Conservation (phyloP, 2,113 vertebrate genomes). For the Scomber colias region DNA sequence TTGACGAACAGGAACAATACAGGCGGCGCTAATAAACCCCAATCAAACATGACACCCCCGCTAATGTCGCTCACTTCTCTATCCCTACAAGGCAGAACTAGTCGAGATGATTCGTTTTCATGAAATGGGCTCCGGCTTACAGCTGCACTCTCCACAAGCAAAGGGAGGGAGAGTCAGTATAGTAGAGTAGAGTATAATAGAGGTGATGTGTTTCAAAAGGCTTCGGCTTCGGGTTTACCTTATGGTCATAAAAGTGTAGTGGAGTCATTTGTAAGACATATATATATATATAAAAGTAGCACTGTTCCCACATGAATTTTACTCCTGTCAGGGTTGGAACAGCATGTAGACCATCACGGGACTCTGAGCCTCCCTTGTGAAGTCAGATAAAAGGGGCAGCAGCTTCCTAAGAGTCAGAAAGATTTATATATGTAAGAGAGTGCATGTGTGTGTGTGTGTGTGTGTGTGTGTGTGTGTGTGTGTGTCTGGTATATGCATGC, state of each 20-base stretch:
- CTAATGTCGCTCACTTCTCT: slow-evolving; percentile 73
- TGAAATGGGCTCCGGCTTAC: slow-evolving; percentile 24
- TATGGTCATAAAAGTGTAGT: background rate
- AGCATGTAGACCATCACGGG: background rate
- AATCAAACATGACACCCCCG: slow-evolving; percentile 84
- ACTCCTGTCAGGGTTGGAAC: background rate
- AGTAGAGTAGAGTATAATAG: background rate
- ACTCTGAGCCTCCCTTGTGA: background rate
- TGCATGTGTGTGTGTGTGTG: background rate
- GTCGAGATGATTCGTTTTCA: slow-evolving; percentile 43
- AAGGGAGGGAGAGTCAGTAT: background rate
- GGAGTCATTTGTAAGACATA: slow-evolving; percentile 14
- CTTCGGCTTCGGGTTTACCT: slow-evolving; percentile 1
- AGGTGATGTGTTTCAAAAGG: slow-evolving; percentile 10
- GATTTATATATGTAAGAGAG: no score
- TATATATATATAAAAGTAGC: background rate
- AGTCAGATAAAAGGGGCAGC: background rate
- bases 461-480: background rate
- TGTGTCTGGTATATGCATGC: no score
- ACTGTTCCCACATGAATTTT: background rate
- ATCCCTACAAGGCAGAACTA: slow-evolving; percentile 51
- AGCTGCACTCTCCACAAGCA: slow-evolving; percentile 33
- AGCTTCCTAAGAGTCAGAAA: background rate
- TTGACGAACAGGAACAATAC: slow-evolving; percentile 85
- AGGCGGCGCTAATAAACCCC: slow-evolving; percentile 80